phyloP scores from a whole-genome alignment of 1,140 invertebrate species.

The Andrena cerasifolii region DNA sequence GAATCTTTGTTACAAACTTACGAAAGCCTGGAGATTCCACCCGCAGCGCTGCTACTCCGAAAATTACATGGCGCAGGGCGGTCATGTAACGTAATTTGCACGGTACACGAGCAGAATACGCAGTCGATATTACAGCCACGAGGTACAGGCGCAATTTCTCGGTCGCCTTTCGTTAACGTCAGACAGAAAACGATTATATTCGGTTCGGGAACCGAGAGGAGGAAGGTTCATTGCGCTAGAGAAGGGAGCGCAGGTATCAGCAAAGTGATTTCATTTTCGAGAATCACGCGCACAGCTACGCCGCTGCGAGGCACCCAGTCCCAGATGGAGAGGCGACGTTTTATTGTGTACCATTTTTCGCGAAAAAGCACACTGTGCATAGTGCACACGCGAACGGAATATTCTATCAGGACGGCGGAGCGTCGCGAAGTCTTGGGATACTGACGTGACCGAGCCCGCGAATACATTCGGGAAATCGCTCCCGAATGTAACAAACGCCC shows the following conservation, averaged over 20 bases:
- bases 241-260: background rate
- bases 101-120: slow-evolving; percentile 22
- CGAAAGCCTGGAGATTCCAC: slow-evolving; percentile 29
- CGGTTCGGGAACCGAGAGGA: background rate
- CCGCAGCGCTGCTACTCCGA: background rate
- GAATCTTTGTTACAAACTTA: background rate
- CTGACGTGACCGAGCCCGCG: background rate
- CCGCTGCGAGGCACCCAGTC: slow-evolving; percentile 12
- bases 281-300: slow-evolving; percentile 6
- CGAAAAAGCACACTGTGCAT: slow-evolving; percentile 29
- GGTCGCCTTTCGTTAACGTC: slow-evolving; percentile 24
- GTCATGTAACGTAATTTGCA: slow-evolving; percentile 28
- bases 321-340: slow-evolving; percentile 18
- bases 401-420: slow-evolving; percentile 4
- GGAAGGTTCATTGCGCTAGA: background rate
- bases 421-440: slow-evolving; percentile 25
- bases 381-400: slow-evolving; percentile 13
- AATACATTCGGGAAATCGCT: slow-evolving; percentile 2
- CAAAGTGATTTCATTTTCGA: slow-evolving; percentile 33
- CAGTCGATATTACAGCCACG: slow-evolving; percentile 1
- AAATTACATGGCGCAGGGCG: slow-evolving; percentile 36
- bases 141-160: background rate
- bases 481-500: background rate
- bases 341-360: slow-evolving; percentile 26
- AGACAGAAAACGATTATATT: slow-evolving; percentile 1